phyloP scores from a whole-genome alignment of 2,113 vertebrate genomes.

The Miniopterus natalensis region DNA sequence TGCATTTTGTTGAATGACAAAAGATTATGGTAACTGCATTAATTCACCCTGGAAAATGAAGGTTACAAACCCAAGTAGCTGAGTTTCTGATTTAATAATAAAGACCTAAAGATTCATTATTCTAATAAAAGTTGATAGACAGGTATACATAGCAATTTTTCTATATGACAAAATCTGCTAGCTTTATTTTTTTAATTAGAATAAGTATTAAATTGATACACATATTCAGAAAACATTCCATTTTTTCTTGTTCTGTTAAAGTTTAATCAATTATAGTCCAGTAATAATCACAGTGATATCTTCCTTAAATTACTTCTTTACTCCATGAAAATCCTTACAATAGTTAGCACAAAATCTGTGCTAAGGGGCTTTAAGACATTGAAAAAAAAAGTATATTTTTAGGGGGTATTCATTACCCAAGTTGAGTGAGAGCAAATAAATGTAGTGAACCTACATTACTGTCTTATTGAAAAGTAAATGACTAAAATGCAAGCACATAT shows the following conservation, averaged over 20 bases:
- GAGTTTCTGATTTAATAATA: constrained; percentile 41
- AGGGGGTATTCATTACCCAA: not conserved
- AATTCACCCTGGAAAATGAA: constrained; percentile 50
- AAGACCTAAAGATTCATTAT: constrained; percentile 19
- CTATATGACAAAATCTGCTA: constrained; percentile 6
- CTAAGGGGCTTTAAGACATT: not conserved
- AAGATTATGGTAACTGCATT: constrained; percentile 24
- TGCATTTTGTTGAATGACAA: constrained; percentile 59
- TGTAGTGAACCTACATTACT: not conserved
- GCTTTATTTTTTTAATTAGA: not conserved
- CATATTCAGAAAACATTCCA: not conserved
- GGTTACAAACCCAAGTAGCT: not conserved
- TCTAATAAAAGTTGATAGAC: constrained; percentile 1
- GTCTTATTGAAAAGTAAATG: constrained; percentile 30
- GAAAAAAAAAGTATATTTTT: not conserved
- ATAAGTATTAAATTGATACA: not conserved
- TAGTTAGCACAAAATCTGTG: constrained; percentile 23
- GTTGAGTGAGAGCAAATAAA: constrained; percentile 27
- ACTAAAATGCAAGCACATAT: not conserved
- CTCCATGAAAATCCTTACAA: constrained; percentile 7
- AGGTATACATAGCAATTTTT: constrained; percentile 11
- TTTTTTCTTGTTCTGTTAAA: not conserved
- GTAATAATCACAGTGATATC: constrained; percentile 15
- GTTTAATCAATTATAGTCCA: constrained; percentile 1
- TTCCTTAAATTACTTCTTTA: constrained; percentile 46